Base-by-base conservation (phyloP, 2,888 invertebrate genomes). In the Junonia oenone region DNA sequence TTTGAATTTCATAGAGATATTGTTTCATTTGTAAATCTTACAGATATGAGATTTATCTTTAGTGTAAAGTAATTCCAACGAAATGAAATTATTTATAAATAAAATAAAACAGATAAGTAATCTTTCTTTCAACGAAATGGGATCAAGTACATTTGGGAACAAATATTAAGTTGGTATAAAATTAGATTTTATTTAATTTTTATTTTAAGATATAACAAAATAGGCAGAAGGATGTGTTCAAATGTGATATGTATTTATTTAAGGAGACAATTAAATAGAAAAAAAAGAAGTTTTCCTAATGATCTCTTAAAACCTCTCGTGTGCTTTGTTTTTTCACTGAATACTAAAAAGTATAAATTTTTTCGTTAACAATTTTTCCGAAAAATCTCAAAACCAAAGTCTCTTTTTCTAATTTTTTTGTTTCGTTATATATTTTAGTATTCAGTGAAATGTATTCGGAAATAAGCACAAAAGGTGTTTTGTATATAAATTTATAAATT, bases 261-360 rank as follows among this genome's bases (percentile, higher is more conserved):
- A 86, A 84, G 86, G 75, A 75, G 74, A 71, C 68, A 73, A 73
- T 76, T 70, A 73, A 75, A 72, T 78, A 59, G 54, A 59, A 80
- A 74, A 80, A 88, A 61, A 80, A 73, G 68, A 76, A 88, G 88
- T 88, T 90, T 90, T 90, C 88, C 83, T 73, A 86, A 88, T 90
- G 90, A 90, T 90, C 90, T 90, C 90, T 85, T 69, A 83, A 76
- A 84, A 85, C 83, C 88, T 89, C 90, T 89, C 84, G 81, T 72
- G 72, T 84, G 88, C 81, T 73, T 72, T 68, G 66, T 48, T 52
- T 53, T 22, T 54, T 45, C n/a, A 40, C 50, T 45, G 45, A 72
- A 65, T 70, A 69, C 68, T 64, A 63, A 67, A 68, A 61, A 72
- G 65, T 67, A 60, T 58, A 63, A 38, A 56, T 55, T 14, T 37